Percentiles rank a stretch among this genome's conserved stretches.
These are phyloP conservation scores for Pao palembangensis DNA, from an alignment of 2,113 vertebrate genomes.

Conservation along the genomic window DNA sequence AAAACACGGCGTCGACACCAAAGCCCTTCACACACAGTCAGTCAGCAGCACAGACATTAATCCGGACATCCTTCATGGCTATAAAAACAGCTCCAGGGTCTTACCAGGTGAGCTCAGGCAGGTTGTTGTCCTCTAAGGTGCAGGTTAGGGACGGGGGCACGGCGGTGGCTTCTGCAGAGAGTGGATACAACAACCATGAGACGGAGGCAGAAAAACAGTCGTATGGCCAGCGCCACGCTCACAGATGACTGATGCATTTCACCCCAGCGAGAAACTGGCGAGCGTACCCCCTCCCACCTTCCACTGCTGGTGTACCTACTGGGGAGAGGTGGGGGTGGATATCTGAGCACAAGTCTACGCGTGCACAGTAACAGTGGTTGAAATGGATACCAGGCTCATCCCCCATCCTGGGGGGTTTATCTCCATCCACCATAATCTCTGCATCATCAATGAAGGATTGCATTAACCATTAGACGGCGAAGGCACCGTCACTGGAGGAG, in stretches of 20 bases:
- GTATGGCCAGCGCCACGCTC: slow-evolving; percentile 1
- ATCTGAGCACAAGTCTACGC: slow-evolving; percentile 18
- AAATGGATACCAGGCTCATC: slow-evolving; percentile 39
- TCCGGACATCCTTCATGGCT: too few species aligned
- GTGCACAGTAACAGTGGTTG: slow-evolving; percentile 36
- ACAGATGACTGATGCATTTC: not conserved
- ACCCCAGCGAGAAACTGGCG: too few species aligned
- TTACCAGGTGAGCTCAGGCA: slow-evolving; percentile 36
- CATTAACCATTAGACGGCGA: not conserved
- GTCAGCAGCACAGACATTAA: too few species aligned
- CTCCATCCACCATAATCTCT: slow-evolving; percentile 1
- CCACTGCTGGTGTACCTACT: not conserved
- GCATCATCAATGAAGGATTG: too few species aligned
- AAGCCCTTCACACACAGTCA: slow-evolving; percentile 20
- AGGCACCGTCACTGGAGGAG: not conserved
- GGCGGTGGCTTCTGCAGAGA: slow-evolving; percentile 44
- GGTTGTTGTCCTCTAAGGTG: not conserved
- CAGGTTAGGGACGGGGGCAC: slow-evolving; percentile 8
- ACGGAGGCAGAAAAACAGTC: not conserved
- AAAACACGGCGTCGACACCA: slow-evolving; percentile 27
- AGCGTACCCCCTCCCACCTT: not conserved
- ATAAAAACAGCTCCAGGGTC: slow-evolving; percentile 5
- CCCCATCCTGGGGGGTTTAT: slow-evolving; percentile 27
- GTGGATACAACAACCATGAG: slow-evolving; percentile 16
- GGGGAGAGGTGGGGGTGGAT: slow-evolving; percentile 4